Base-by-base conservation (phyloP, 2,888 invertebrate genomes). In the Cheilosia pagana region DNA sequence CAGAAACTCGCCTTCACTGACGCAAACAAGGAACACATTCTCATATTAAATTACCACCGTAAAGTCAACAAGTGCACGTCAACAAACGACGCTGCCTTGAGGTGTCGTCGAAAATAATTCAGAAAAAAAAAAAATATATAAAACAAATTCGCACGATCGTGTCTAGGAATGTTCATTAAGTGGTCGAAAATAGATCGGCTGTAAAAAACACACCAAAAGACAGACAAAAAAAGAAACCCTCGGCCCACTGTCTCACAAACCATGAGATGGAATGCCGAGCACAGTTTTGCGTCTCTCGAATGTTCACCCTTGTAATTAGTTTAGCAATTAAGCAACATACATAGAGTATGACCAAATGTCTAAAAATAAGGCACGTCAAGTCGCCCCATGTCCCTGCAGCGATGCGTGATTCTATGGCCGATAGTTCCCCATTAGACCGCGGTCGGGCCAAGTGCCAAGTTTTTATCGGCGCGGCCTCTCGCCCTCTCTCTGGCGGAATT, bases 291-390 rank as follows among this genome's bases (percentile, higher is more conserved):
- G 35, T 35, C 35, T 35, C 12, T 35, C 35, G 35, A 35, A 35
- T 52, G n/a, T 60, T 79, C 71, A 79, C 78, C 78, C 71, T 79
- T 79, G 65, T 79, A 79, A 79, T 79, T 65, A 72, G 71, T 79
- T 79, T 60, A 65, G 72, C 65, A 79, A 72, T 79, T 71, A 79
- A 72, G 71, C 65, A 72, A 72, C 71, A 78, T 78, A 52, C 70
- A 77, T 31, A 52, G 23, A 55, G 53, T 62, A 77, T 77, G 77
- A 77, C 62, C 70, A 62, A 70, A 70, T 70, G 25, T 41, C 70
- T 77, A 77, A 77, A 70, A 70, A 77, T 77, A 77, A 25, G 8
- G 5, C 55, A 45, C 55, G 12, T 16, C 14, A 50, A 50, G 28
- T 35, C 67, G 35, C 21, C 23, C n/a, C 48, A 45, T 48, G 50